A percentile compares a stretch with the other conserved stretches of the same genome.
phyloP scores from a whole-genome alignment of 2,888 invertebrate species.

The Gymnoscelis rufifasciata region DNA sequence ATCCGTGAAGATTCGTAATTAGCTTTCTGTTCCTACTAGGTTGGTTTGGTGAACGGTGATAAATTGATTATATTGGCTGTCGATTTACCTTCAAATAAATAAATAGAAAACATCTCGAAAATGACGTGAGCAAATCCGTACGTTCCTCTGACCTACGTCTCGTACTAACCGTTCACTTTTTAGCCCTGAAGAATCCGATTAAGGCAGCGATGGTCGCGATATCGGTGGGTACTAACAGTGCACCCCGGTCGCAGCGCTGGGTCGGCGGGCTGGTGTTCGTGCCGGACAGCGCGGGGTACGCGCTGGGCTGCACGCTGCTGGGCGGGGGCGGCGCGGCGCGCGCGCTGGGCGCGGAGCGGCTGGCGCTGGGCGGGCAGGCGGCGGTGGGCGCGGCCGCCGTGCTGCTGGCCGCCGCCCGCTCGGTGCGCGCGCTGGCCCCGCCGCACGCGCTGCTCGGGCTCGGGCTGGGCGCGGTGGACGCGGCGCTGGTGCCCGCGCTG shows the following conservation, averaged over 20 bases:
- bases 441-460: slow-evolving; percentile 58
- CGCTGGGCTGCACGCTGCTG: slow-evolving; percentile 52
- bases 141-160: too few species aligned
- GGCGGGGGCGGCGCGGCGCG: slow-evolving; percentile 39
- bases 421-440: slow-evolving; percentile 51
- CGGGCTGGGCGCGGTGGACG: slow-evolving; percentile 61
- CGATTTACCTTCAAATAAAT: too few species aligned
- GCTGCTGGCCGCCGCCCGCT: slow-evolving; percentile 55
- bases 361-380: slow-evolving; percentile 48
- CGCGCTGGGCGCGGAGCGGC: slow-evolving; percentile 44
- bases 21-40: too few species aligned
- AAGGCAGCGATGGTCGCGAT: too few species aligned
- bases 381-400: slow-evolving; percentile 58
- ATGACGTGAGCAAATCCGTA: too few species aligned
- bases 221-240: too few species aligned
- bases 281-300: slow-evolving; percentile 66
- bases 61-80: too few species aligned
- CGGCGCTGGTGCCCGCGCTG: slow-evolving; percentile 66
- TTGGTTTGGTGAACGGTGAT: too few species aligned
- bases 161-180: too few species aligned
- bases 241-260: slow-evolving; percentile 55
- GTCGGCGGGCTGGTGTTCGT: slow-evolving; percentile 60
- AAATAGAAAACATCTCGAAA: too few species aligned
- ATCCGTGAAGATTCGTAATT: too few species aligned
- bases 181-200: too few species aligned